Base-by-base conservation (phyloP, 2,888 invertebrate genomes). In the Spodoptera littoralis region DNA sequence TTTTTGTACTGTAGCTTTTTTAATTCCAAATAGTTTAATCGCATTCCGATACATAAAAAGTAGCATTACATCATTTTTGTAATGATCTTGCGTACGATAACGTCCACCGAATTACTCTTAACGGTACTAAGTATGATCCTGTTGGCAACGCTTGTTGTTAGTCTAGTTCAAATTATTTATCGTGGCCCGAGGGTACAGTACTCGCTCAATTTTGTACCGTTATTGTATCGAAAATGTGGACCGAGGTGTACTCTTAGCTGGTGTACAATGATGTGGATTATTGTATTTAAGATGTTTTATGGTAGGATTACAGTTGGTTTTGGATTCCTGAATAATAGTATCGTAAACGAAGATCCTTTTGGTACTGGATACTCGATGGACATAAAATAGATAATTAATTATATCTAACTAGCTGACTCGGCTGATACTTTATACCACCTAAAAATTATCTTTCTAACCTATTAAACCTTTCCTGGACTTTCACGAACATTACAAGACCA, bases 91-190 rank as follows among this genome's bases (percentile, higher is more conserved):
- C 58, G 36, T 44, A 36, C 18, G 45, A 65, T 65, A 65, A 55
- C 24, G 13, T 58, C 48, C 43, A 50, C 57, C 49, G 36, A 68
- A 68, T 71, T 61, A 65, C 59, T 70, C 24, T 11, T 78, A 75
- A 71, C 76, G 72, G 72, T 78, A 60, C 30, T 46, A 46, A 48
- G 57, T 64, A 56, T 44, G 30, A 72, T 62, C 65, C 52, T 62
- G 51, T 60, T 54, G 45, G n/a, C 42, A 18, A 50, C 46, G 61
- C 47, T 59, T 18, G 53, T 63, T 52, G 49, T 51, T 51, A 52
- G 47, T 66, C 63, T 70, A 62, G 63, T 63, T 67, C 52, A 65
- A 73, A 73, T 67, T 62, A 70, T 69, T 62, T 65, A 61, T 65
- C 63, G 59, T 61, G 47, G 61, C 65, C 56, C 6, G 44, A 58